Evolutionary conservation across 2,797 vertebrate species (phyloP).

Genomic region (Myoxocephalus aenaeus): DNA sequence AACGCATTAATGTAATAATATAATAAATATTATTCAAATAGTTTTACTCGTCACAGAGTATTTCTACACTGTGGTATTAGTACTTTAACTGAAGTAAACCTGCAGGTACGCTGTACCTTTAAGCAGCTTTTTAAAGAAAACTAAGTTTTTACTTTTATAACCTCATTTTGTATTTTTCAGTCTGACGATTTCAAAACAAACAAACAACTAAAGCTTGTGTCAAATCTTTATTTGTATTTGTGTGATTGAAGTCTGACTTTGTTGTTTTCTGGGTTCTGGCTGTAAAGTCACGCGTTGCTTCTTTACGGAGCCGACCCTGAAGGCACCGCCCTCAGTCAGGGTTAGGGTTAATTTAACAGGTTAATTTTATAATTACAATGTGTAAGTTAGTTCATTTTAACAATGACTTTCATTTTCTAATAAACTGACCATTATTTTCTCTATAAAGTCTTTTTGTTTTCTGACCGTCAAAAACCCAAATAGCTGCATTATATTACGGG

Average conservation of each 20-base stretch:
- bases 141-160: too few relatives aligned
- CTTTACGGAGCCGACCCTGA: background rate
- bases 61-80: background rate
- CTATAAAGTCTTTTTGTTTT: too few relatives aligned
- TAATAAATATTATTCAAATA: background rate
- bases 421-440: too few relatives aligned
- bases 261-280: background rate
- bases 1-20: background rate
- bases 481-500: too few relatives aligned
- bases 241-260: background rate
- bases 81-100: background rate
- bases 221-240: conserved; percentile 23
- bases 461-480: background rate
- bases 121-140: too few relatives aligned
- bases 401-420: too few relatives aligned
- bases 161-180: background rate
- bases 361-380: too few relatives aligned
- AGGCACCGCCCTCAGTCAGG: background rate
- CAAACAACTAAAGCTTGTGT: conserved; percentile 4
- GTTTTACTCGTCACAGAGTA: background rate
- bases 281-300: background rate
- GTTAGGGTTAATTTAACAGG: background rate
- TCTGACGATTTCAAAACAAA: background rate
- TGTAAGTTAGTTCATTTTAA: too few relatives aligned
- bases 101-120: too few relatives aligned